Percentiles rank a stretch among this genome's conserved stretches.
Conservation (phyloP, 1,140 invertebrate species). For the Stegodyphus mimosarum region DNA sequence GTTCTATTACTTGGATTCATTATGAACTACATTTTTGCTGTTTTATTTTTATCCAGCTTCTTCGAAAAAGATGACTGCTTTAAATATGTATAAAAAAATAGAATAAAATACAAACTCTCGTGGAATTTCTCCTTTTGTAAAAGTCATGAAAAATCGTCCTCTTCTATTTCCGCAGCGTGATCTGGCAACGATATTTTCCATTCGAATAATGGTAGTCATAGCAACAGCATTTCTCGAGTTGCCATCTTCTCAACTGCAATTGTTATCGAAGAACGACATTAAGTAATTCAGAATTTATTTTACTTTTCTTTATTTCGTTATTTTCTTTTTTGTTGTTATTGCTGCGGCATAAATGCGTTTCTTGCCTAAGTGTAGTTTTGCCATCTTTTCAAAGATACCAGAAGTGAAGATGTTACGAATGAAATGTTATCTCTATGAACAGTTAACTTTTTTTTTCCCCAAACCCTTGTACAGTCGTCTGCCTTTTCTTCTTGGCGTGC, state of each 20-base stretch:
- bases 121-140: slow-evolving; percentile 48
- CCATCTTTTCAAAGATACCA: slow-evolving; percentile 50
- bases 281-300: slow-evolving; percentile 58
- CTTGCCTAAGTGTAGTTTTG: slow-evolving; percentile 44
- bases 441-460: neutral
- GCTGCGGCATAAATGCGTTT: slow-evolving; percentile 24
- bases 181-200: slow-evolving; percentile 51
- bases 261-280: slow-evolving; percentile 59
- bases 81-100: slow-evolving; percentile 36
- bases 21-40: slow-evolving; percentile 25
- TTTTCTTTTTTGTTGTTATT: neutral
- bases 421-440: slow-evolving; percentile 49
- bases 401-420: slow-evolving; percentile 19
- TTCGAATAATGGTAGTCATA: slow-evolving; percentile 53
- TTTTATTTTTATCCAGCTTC: slow-evolving; percentile 24
- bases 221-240: slow-evolving; percentile 48
- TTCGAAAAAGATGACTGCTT: slow-evolving; percentile 40
- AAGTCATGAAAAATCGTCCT: slow-evolving; percentile 53
- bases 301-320: slow-evolving; percentile 13
- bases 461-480: too few species aligned
- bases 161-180: slow-evolving; percentile 51
- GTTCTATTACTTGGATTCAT: slow-evolving; percentile 42
- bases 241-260: slow-evolving; percentile 56
- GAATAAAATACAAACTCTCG: neutral
- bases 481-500: too few species aligned